phyloP scores from a whole-genome alignment of 2,113 vertebrate species.

The Malaclemys terrapin region DNA sequence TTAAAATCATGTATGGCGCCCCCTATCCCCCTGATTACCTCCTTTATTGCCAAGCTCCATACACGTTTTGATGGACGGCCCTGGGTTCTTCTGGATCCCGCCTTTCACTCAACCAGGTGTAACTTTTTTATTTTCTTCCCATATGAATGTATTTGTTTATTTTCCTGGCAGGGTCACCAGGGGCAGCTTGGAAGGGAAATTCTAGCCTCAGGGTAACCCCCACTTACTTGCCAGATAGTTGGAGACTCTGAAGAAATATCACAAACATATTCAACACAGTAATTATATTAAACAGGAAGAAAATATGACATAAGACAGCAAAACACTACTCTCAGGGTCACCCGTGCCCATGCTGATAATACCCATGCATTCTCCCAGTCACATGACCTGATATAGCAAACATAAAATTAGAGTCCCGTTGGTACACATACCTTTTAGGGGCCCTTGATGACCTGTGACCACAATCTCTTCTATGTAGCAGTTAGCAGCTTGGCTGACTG shows the following conservation, averaged over 20 bases:
- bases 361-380: background rate
- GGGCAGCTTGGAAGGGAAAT: background rate
- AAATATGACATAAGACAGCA: background rate
- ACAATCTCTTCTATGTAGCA: background rate
- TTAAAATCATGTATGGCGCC: background rate
- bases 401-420: background rate
- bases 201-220: background rate
- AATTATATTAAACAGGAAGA: background rate
- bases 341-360: background rate
- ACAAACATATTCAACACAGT: background rate
- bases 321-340: background rate
- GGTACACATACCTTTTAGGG: background rate
- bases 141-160: background rate
- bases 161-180: background rate
- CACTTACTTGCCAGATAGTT: background rate
- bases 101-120: background rate
- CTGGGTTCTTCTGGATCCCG: background rate
- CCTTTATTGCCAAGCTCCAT: background rate
- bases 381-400: background rate
- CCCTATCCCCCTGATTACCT: background rate
- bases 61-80: background rate
- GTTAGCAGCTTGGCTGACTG: background rate
- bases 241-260: background rate
- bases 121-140: background rate
- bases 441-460: background rate